phyloP scores from a whole-genome alignment of 1,140 invertebrate genomes.

The Bombus cullumanus region DNA sequence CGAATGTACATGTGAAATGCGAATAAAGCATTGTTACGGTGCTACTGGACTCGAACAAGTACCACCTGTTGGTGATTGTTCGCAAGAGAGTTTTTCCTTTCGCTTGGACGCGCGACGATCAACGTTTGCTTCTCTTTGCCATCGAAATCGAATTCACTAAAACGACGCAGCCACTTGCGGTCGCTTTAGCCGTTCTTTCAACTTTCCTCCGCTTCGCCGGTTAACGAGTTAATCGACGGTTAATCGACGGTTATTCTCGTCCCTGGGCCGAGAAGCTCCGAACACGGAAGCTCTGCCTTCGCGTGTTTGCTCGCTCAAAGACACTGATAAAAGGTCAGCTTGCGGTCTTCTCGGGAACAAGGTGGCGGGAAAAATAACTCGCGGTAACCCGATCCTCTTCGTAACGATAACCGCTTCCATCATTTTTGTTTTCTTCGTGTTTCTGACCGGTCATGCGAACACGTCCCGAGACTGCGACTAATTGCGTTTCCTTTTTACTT shows the following conservation, averaged over 20 bases:
- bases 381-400: conserved; percentile 4
- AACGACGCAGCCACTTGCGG: background rate
- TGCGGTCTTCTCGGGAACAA: conserved; percentile 36
- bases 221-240: background rate
- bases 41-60: background rate
- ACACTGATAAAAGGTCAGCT: conserved; percentile 13
- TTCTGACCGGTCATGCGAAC: background rate
- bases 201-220: background rate
- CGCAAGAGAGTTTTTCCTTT: background rate
- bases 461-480: conserved; percentile 31
- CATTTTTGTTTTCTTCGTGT: conserved; percentile 10
- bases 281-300: background rate
- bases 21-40: conserved; percentile 8
- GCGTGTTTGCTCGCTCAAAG: background rate
- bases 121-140: background rate
- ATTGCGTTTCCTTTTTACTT: conserved; percentile 46
- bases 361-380: conserved; percentile 52
- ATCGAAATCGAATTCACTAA: background rate
- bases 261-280: background rate
- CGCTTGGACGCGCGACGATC: background rate
- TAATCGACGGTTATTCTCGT: background rate
- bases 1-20: conserved; percentile 22
- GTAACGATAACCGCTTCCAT: conserved; percentile 13
- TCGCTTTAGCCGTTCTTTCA: background rate
- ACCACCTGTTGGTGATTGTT: background rate